These are phyloP conservation scores for Pseudomugil gertrudae DNA, from an alignment of 2,797 vertebrate species.

Conservation along the genomic window DNA sequence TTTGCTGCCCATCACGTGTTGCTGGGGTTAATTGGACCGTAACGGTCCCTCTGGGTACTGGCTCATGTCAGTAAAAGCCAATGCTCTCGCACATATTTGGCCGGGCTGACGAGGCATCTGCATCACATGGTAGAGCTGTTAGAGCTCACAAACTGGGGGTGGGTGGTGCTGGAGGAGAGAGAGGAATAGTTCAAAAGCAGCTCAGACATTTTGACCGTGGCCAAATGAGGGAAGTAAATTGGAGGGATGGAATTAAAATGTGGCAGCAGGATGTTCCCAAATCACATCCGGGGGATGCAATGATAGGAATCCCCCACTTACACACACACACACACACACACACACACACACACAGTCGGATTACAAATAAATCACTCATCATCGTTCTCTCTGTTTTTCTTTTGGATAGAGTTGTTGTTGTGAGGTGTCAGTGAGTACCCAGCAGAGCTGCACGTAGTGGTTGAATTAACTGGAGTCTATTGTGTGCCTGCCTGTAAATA, in stretches of 20 bases:
- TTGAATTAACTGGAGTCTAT: conserved; percentile 40
- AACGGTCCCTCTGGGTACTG: conserved; percentile 12
- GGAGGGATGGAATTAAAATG: conserved; percentile 54
- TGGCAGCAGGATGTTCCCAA: conserved; percentile 29
- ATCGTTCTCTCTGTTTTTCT: conserved; percentile 61
- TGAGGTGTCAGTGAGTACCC: conserved; percentile 87
- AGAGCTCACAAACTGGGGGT: conserved; percentile 24
- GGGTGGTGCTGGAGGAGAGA: conserved; percentile 34
- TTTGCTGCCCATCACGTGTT: conserved; percentile 3
- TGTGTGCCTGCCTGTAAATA: conserved; percentile 52
- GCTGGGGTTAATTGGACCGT: conserved; percentile 1
- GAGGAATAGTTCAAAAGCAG: conserved; percentile 53
- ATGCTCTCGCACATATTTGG: conserved; percentile 41
- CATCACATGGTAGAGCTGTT: conserved; percentile 38
- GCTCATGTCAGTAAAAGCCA: conserved; percentile 16
- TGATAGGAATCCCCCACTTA: not conserved
- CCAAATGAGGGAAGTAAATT: conserved; percentile 56
- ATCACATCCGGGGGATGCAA: conserved; percentile 45
- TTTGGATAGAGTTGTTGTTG: conserved; percentile 81
- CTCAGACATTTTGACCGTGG: conserved; percentile 60
- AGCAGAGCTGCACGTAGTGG: conserved; percentile 66
- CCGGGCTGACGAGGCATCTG: conserved; percentile 22
- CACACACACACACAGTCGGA: not conserved
- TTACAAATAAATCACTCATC: conserved; percentile 23
- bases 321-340: conserved; percentile 2